These are phyloP conservation scores for Halcyon chelicuti DNA, from an alignment of 2,797 vertebrate species.

Conservation along the genomic window DNA sequence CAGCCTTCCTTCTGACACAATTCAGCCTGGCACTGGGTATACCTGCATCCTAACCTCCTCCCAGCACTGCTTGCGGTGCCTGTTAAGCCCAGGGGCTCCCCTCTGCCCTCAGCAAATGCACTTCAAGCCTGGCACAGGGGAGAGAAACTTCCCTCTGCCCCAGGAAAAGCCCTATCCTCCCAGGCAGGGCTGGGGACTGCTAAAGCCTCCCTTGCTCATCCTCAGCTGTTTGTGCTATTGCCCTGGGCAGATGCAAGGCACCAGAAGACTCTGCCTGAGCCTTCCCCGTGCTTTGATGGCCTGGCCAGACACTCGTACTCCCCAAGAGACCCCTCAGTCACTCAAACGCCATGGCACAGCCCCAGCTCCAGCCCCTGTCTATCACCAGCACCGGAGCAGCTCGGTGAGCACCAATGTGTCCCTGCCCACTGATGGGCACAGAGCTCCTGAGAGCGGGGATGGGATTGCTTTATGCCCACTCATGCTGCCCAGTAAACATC, in stretches of 20 bases:
- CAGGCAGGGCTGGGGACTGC: fast-evolving
- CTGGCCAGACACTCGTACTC: neutral
- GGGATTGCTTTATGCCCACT: fast-evolving
- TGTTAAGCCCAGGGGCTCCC: fast-evolving
- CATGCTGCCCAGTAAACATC: fast-evolving
- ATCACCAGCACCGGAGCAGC: neutral
- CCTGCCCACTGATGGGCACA: too few relatives aligned
- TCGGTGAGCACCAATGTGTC: fast-evolving
- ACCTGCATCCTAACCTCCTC: fast-evolving
- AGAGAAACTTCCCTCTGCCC: fast-evolving
- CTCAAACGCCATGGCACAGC: fast-evolving
- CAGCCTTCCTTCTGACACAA: neutral
- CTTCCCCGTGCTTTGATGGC: too few relatives aligned
- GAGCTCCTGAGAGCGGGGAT: neutral
- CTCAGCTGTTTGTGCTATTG: neutral
- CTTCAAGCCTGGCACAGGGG: too few relatives aligned
- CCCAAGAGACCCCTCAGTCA: neutral
- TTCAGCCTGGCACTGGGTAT: fast-evolving
- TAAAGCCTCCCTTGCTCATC: neutral
- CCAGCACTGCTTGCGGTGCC: neutral
- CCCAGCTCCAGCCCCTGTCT: fast-evolving
- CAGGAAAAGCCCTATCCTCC: neutral
- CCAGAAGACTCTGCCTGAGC: neutral
- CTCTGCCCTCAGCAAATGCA: neutral
- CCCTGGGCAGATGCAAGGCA: neutral